Base-by-base conservation (phyloP, 2,797 vertebrate genomes). In the Meriones psammophilus region DNA sequence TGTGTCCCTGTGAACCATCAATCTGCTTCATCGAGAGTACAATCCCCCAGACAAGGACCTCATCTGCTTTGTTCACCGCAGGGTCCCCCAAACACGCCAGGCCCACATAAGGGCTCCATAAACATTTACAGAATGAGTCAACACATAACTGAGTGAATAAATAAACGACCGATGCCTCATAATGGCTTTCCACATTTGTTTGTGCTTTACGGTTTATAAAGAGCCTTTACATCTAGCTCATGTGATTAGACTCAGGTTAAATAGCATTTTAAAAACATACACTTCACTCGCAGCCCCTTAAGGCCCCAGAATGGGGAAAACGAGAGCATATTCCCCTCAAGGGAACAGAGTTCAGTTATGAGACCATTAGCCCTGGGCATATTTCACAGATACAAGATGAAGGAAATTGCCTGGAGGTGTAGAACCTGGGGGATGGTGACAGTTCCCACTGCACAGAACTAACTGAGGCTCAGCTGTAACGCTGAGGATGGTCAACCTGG, bases 221-320 rank as follows among this genome's bases (percentile, higher is more conserved):
- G 92, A 64, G 42, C 62, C 81, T 91, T 79, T 17, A n/a, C 28
- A 18, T 94, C 97, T 91, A 86, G 54, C 60, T 33, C 62, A 58
- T 24, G 66, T 94, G 89, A 91, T 89, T 18, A 91, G 93, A 85
- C 68, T 91, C 95, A 71, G 92, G 54, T 42, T 94, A 86, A 92
- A 88, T 33, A 71, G 91, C 85, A 85, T 89, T 93, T 87, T 90
- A 84, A 76, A 93, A 68, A 80, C 20, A 2, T 39, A 42, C 30
- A 36, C 64, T 60, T 78, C 50, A 36, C 42, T 50, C 62, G 22
- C 6, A 69, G 88, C 33, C 94, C 93, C 94, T 84, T 69, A 17
- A 80, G 88, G 39, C 91, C 87, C 18, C 9, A 0, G 26, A 8
- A 10, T 7, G n/a, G 68, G 77, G 24, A 3, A 50, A 68, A 56